Evolutionary conservation across 2,113 vertebrate species (phyloP).

Genomic region (Lipophrys pholis): DNA sequence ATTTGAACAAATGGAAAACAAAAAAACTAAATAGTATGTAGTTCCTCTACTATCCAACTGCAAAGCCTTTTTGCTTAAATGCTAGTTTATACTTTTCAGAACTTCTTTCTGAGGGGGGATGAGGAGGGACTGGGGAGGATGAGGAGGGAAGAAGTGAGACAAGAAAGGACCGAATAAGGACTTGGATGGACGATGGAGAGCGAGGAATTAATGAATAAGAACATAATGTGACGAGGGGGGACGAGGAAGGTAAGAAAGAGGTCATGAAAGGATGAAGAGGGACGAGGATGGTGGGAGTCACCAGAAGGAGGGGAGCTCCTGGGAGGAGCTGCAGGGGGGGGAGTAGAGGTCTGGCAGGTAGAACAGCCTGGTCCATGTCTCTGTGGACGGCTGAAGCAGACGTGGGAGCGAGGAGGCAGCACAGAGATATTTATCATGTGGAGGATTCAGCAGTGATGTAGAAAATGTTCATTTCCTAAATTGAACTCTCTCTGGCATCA

Average conservation of each 20-base stretch:
- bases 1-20: too few relatives aligned
- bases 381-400: not conserved
- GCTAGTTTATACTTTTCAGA: too few relatives aligned
- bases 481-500: slow-evolving; percentile 1
- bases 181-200: too few relatives aligned
- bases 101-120: too few relatives aligned
- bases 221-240: too few relatives aligned
- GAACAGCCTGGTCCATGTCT: not conserved
- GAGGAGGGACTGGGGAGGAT: too few relatives aligned
- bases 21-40: too few relatives aligned
- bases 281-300: slow-evolving; percentile 24
- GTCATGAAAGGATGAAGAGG: not conserved
- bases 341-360: slow-evolving; percentile 22
- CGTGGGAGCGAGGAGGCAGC: slow-evolving; percentile 9
- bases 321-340: slow-evolving; percentile 5
- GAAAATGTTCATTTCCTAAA: slow-evolving; percentile 25
- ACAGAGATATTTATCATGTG: slow-evolving; percentile 50
- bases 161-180: too few relatives aligned
- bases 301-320: slow-evolving; percentile 5
- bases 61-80: too few relatives aligned
- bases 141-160: too few relatives aligned
- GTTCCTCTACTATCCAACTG: too few relatives aligned
- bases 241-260: not conserved
- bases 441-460: not conserved
- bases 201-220: too few relatives aligned